Evolutionary conservation across 2,888 invertebrate species (phyloP).

Genomic region (Folsomia manolachei): DNA sequence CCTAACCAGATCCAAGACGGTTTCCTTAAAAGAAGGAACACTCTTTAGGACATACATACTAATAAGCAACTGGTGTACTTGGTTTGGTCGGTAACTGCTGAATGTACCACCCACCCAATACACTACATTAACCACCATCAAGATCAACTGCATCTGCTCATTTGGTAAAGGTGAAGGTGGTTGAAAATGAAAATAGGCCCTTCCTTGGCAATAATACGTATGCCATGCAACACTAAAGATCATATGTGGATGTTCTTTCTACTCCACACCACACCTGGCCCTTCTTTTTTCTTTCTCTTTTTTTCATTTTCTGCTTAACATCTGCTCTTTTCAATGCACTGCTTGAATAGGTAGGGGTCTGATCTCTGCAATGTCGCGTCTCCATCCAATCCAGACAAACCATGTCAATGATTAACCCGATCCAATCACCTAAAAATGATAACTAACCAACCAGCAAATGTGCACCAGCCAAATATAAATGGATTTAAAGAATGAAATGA

Average conservation of each 20-base stretch:
- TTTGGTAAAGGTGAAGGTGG: not conserved
- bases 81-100: not conserved
- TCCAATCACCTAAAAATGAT: too few relatives aligned
- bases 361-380: too few relatives aligned
- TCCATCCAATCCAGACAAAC: too few relatives aligned
- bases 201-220: too few relatives aligned
- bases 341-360: too few relatives aligned
- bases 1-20: too few relatives aligned
- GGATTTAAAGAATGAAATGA: too few relatives aligned
- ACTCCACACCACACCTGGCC: slow-evolving; percentile 16
- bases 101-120: not conserved
- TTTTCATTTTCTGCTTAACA: slow-evolving; percentile 4
- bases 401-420: too few relatives aligned
- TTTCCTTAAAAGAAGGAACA: not conserved
- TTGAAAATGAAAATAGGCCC: not conserved
- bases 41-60: too few relatives aligned
- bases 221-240: not conserved
- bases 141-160: not conserved
- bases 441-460: too few relatives aligned
- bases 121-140: not conserved
- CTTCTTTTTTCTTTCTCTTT: not conserved
- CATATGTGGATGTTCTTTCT: not conserved
- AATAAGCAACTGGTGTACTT: too few relatives aligned
- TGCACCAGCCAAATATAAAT: too few relatives aligned
- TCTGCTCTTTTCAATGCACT: slow-evolving; percentile 14